A percentile compares a stretch with the other conserved stretches of the same genome.
phyloP scores from a whole-genome alignment of 2,888 invertebrate species.

The Agapetus fuscipes region DNA sequence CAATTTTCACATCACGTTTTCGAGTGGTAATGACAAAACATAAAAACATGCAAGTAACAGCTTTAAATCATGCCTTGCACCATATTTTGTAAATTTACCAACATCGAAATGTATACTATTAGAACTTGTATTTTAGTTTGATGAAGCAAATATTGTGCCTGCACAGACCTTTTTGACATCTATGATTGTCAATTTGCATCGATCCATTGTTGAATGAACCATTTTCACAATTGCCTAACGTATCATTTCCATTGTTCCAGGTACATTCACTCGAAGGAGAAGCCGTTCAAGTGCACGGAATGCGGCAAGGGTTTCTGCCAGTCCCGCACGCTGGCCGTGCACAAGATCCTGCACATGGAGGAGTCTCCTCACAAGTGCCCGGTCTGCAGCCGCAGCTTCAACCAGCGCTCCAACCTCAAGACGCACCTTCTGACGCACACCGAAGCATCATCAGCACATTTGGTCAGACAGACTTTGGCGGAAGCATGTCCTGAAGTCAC shows the following conservation, averaged over 20 bases:
- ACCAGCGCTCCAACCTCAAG: conserved; percentile 86
- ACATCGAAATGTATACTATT: too few relatives aligned
- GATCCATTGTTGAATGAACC: not conserved
- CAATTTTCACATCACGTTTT: too few relatives aligned
- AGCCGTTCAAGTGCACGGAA: conserved; percentile 93
- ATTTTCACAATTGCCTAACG: not conserved
- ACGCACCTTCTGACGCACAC: conserved; percentile 83
- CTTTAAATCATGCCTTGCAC: too few relatives aligned
- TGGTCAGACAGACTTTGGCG: conserved; percentile 36
- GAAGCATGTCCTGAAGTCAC: conserved; percentile 45
- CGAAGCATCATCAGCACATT: conserved; percentile 40
- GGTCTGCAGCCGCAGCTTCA: conserved; percentile 80
- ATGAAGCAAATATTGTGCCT: too few relatives aligned
- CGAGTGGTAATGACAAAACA: too few relatives aligned
- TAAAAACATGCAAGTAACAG: too few relatives aligned
- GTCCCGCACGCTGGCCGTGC: conserved; percentile 89
- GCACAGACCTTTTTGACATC: too few relatives aligned
- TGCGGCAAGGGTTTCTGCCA: conserved; percentile 99
- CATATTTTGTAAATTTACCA: too few relatives aligned
- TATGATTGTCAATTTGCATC: too few relatives aligned
- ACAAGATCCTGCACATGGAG: conserved; percentile 88
- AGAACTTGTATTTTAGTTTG: too few relatives aligned
- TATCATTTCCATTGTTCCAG: too few relatives aligned
- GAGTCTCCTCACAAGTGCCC: conserved; percentile 91
- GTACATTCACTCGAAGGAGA: conserved; percentile 97